Base-by-base conservation (phyloP, 2,888 invertebrate species). In the Drosophila formosana region DNA sequence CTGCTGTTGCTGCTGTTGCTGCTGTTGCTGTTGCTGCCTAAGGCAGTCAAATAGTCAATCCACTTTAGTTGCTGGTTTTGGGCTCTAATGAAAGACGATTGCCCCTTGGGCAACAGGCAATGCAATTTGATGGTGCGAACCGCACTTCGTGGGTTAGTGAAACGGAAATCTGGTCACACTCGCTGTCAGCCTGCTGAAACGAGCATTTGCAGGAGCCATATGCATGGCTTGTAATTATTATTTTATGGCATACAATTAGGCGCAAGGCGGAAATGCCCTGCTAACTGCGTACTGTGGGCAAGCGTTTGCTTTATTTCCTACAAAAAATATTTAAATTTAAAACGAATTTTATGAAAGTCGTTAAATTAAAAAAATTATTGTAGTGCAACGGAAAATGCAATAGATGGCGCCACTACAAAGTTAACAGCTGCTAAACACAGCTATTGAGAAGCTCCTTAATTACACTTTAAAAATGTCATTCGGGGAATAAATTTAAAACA, bases 181-280 rank as follows among this genome's bases (percentile, higher is more conserved):
- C 28, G 45, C 18, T 25, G 50, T 51, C 47, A 51, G 47, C 60
- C 63, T 72, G 4, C 18, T 18, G 18, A 18, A 18, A 1, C 18
- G 18, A 18, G 18, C 1, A 18, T 18, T 18, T 18, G 28, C 3
- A 4, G 7, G 13, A 25, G 43, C 74, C 83, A 80, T 83, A 82
- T 87, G 82, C 85, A 79, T 75, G 71, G 78, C 80, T 62, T 83
- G 80, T 87, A 85, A 85, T 89, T 89, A 89, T 83, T 89, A 87
- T 87, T 87, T 85, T 80, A 89, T 85, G 71, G 89, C 89, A 80
- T 80, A 84, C 82, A 89, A 85, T 89, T 89, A 89, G 82, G 80
- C 72, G 75, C 72, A 67, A 69, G 66, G 41, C 66, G 80, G 62
- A 75, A 73, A 66, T 78, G 66, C 65, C 55, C 7, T 32, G 23